Evolutionary conservation across 92 coral and sea anemone species (phyloP).

Genomic region (Diadumene lineata): DNA sequence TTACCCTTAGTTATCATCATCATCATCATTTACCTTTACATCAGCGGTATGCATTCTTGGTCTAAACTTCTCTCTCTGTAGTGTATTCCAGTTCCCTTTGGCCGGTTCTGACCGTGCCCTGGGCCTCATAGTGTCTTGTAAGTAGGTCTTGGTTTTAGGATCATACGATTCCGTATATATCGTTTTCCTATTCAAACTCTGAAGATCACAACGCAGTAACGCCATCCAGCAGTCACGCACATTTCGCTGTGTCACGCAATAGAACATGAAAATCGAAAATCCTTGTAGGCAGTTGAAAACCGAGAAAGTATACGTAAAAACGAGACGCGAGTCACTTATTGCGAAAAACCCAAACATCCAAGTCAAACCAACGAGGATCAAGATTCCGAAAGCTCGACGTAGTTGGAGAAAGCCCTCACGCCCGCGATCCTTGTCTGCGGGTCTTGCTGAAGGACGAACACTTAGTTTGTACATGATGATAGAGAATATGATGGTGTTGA

Average conservation of each 20-base stretch:
- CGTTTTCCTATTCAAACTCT: constrained; percentile 74
- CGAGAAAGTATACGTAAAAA: constrained; percentile 82
- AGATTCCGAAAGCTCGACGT: constrained; percentile 92
- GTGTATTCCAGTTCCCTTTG: constrained; percentile 46
- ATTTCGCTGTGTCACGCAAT: constrained; percentile 92
- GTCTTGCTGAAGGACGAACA: constrained; percentile 83
- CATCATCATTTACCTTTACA: constrained; percentile 9
- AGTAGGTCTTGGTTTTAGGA: constrained; percentile 75
- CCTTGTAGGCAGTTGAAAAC: constrained; percentile 92
- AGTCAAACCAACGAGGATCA: constrained; percentile 90
- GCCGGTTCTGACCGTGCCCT: constrained; percentile 74
- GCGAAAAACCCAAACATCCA: constrained; percentile 97
- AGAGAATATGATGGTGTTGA: constrained; percentile 76
- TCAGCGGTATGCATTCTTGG: constrained; percentile 33
- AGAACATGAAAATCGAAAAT: constrained; percentile 88
- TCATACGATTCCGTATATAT: constrained; percentile 91
- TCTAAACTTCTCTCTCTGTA: constrained; percentile 27
- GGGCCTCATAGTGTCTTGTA: constrained; percentile 81
- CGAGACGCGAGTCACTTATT: constrained; percentile 75
- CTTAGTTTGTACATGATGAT: constrained; percentile 95
- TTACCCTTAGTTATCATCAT: neutral
- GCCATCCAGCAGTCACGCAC: constrained; percentile 98
- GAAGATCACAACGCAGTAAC: constrained; percentile 78
- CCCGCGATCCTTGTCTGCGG: constrained; percentile 82
- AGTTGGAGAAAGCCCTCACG: constrained; percentile 71